These are phyloP conservation scores for Mesoligia furuncula DNA, from an alignment of 2,888 invertebrate genomes.

Conservation along the genomic window DNA sequence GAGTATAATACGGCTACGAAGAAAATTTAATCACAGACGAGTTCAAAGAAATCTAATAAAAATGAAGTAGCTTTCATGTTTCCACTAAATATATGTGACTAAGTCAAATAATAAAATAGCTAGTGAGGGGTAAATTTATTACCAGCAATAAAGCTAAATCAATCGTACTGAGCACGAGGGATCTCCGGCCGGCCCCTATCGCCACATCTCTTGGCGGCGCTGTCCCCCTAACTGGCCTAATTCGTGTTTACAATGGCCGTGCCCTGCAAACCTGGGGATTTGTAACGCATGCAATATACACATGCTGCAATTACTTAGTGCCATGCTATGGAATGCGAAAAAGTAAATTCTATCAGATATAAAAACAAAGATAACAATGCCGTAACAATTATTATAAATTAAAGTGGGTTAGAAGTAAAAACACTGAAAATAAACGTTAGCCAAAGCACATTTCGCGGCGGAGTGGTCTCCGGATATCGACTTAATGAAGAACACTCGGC, in stretches of 20 bases:
- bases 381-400: slow-evolving; percentile 19
- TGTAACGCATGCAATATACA: slow-evolving; percentile 26
- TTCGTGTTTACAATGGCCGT: slow-evolving; percentile 73
- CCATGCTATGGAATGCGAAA: background rate
- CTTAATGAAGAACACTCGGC: slow-evolving; percentile 81
- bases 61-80: slow-evolving; percentile 57
- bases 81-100: slow-evolving; percentile 54
- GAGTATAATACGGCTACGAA: slow-evolving; percentile 51
- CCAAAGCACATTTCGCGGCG: slow-evolving; percentile 64
- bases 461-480: slow-evolving; percentile 75
- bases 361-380: background rate
- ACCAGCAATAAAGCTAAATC: slow-evolving; percentile 86
- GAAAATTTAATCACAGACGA: slow-evolving; percentile 60
- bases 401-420: slow-evolving; percentile 46
- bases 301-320: slow-evolving; percentile 20
- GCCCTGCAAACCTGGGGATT: slow-evolving; percentile 48
- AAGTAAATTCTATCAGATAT: background rate
- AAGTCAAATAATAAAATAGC: slow-evolving; percentile 59
- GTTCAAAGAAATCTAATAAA: slow-evolving; percentile 60
- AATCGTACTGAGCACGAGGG: slow-evolving; percentile 80
- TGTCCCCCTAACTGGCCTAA: slow-evolving; percentile 72
- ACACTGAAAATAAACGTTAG: slow-evolving; percentile 54
- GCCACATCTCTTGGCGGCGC: slow-evolving; percentile 74
- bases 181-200: slow-evolving; percentile 78
- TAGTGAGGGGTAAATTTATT: slow-evolving; percentile 81